phyloP scores from a whole-genome alignment of 64 coral and sea anemone genomes.

The Porites lutea region DNA sequence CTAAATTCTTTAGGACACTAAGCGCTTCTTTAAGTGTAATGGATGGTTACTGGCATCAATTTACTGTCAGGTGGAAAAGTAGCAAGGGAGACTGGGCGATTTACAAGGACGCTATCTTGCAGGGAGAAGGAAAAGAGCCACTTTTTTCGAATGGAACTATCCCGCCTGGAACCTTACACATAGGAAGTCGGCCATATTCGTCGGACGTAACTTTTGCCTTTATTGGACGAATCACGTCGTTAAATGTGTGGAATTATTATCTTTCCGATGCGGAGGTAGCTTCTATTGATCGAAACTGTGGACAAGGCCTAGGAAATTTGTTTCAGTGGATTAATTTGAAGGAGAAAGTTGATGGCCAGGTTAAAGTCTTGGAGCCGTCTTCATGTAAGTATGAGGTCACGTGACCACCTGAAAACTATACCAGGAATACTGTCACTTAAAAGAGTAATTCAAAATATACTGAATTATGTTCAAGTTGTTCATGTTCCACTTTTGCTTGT shows the following conservation, averaged over 20 bases:
- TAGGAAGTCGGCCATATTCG: neutral
- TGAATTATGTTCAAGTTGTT: no score
- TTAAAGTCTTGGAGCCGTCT: constrained; percentile 12
- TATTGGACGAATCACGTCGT: constrained; percentile 18
- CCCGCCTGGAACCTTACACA: neutral
- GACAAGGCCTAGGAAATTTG: constrained; percentile 18
- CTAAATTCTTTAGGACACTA: no score
- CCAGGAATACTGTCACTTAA: no score
- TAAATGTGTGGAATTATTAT: constrained; percentile 39
- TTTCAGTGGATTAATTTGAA: constrained; percentile 21
- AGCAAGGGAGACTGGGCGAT: neutral
- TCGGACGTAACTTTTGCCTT: neutral
- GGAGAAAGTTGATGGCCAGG: neutral
- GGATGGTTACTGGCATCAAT: constrained; percentile 4
- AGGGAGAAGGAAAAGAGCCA: neutral
- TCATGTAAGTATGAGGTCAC: constrained; percentile 33
- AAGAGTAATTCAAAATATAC: no score
- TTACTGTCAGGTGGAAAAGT: neutral
- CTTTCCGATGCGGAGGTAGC: neutral
- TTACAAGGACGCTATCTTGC: neutral
- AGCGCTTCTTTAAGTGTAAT: neutral
- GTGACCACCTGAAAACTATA: no score
- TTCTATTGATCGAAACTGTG: neutral
- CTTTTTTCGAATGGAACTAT: neutral
- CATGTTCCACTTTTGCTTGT: no score